These are phyloP conservation scores for Sylvilagus floridanus DNA, from an alignment of 2,797 vertebrate species.

Conservation along the genomic window DNA sequence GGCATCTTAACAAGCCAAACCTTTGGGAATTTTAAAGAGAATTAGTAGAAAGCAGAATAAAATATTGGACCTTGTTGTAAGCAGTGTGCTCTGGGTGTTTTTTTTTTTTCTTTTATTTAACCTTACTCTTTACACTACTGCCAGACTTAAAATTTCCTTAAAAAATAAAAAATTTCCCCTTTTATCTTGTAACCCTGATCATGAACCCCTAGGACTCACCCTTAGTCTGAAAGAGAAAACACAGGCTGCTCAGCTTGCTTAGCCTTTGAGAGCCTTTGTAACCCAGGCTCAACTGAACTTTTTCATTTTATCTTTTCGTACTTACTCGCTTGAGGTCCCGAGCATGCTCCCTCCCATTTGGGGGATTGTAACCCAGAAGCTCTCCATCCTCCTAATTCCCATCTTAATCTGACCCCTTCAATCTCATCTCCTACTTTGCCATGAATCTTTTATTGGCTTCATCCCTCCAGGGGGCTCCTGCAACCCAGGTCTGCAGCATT, in stretches of 20 bases:
- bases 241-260: background rate
- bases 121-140: background rate
- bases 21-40: slow-evolving; percentile 40
- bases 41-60: background rate
- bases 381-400: background rate
- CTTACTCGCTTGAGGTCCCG: background rate
- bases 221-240: slow-evolving; percentile 15
- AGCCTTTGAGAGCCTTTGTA: background rate
- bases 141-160: background rate
- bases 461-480: background rate
- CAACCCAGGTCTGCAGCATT: fast-evolving
- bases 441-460: background rate
- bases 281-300: background rate
- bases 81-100: background rate
- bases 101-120: background rate
- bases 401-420: background rate
- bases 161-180: background rate
- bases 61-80: background rate
- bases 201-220: background rate
- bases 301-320: slow-evolving; percentile 4
- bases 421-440: background rate
- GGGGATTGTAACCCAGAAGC: background rate
- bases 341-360: background rate
- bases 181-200: background rate
- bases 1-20: too few relatives aligned